phyloP scores from a whole-genome alignment of 2,113 vertebrate genomes.

The Serinus canaria region DNA sequence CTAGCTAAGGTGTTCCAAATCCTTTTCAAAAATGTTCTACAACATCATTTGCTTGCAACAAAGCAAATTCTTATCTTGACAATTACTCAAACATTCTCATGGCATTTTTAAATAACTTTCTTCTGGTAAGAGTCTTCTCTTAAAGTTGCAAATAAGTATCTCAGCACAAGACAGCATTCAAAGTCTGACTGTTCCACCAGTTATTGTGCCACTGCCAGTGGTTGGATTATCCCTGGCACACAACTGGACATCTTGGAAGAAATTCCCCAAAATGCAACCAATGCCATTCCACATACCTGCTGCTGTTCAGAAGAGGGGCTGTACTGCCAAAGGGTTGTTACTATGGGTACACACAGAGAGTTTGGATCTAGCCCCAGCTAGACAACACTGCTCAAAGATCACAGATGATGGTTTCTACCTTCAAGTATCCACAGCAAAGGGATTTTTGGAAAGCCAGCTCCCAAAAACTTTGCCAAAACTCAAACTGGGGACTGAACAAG shows the following conservation, averaged over 20 bases:
- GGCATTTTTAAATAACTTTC: background rate
- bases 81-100: background rate
- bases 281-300: rapidly evolving
- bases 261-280: background rate
- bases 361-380: background rate
- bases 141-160: background rate
- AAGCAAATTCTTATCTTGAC: background rate
- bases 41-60: background rate
- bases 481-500: background rate
- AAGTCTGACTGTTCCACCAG: background rate
- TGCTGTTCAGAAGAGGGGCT: background rate
- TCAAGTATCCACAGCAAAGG: background rate
- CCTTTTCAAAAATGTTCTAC: background rate
- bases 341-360: background rate
- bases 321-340: background rate
- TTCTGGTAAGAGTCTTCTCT: background rate
- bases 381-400: background rate
- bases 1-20: background rate
- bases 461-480: background rate
- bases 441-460: background rate
- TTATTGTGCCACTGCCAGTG: background rate
- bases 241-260: background rate
- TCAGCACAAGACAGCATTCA: background rate
- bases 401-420: background rate
- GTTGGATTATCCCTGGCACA: background rate